Evolutionary conservation across 1,140 invertebrate genomes (phyloP), one percentile per base, ranked within the genome.

Genomic region (Drosophila arawakana): DNA sequence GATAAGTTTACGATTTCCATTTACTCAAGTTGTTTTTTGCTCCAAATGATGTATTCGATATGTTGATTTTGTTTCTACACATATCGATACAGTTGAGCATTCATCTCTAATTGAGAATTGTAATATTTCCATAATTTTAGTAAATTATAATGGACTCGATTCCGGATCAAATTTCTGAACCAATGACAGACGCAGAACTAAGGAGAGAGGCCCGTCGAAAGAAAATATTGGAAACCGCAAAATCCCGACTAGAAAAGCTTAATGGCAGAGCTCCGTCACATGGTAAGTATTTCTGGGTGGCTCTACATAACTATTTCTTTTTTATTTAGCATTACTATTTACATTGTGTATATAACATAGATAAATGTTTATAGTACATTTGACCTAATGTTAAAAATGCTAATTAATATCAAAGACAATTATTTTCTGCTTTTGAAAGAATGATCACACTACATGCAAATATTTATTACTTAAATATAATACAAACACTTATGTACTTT

Each of bases 191-290:
- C 4, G 10, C n/a, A 25, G 63, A 73, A 5, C 49, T 75, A 13
- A 49, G 80, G 6, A 63, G 79, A 9, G 79, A 81, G 43, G n/a
- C 41, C 1, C 73, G 79, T 0, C 65, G 79, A 4, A 81, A 81
- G 15, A 81, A 73, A 39, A 81, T 81, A 54, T 60, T 81, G 7
- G 69, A 81, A 35, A 52, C 59, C 0, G 76, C 79, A 7, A 81
- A 81, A 49, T 63, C 79, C 2, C 59, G 79, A 13, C 63, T 81
- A 7, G 69, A 81, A 41, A 81, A 81, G 47, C 46, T 81, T 0
- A 81, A 81, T 58, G 73, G 79, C n/a, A 55, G 30, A 71, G 18
- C 43, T 2, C 35, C 49, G 9, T 3, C 50, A 3, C 8, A 8
- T 57, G 52, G 59, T 9, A 7, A 41, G 54, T 15, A 41, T 6